Conservation (phyloP, 2,888 invertebrate species). For the Pristionchus maxplancki region DNA sequence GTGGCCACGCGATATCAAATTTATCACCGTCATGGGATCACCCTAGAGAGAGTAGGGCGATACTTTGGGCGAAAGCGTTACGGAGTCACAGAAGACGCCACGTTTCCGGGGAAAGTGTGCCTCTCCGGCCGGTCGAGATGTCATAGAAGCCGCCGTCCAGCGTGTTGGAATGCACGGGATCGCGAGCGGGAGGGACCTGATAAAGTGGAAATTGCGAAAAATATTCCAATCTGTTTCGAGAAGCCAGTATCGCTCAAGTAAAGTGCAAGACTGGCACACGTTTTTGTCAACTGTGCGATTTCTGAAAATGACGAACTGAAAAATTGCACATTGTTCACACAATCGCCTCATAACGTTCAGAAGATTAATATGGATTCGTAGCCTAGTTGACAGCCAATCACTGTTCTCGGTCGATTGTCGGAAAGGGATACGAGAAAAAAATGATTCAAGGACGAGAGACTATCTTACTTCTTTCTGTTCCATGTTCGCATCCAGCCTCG, state of each 20-base stretch:
- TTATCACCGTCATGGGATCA: neutral
- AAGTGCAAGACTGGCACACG: too few species aligned
- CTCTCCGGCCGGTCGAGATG: neutral
- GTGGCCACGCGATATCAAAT: neutral
- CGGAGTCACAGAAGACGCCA: constrained; percentile 11
- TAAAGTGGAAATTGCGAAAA: neutral
- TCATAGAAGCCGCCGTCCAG: neutral
- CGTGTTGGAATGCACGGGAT: neutral
- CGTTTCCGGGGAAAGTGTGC: neutral
- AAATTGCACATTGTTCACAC: too few species aligned
- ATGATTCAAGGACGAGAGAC: neutral
- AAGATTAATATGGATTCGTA: too few species aligned
- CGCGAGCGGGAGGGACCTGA: neutral
- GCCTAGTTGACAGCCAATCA: too few species aligned
- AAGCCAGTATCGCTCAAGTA: neutral
- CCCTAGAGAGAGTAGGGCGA: neutral
- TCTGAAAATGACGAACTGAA: neutral
- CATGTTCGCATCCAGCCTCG: constrained; percentile 23
- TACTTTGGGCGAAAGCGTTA: neutral
- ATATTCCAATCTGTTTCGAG: neutral
- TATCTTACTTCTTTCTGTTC: neutral
- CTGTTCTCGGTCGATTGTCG: too few species aligned
- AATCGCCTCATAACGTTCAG: too few species aligned
- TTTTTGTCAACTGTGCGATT: neutral
- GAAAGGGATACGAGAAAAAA: too few species aligned